Evolutionary conservation across 2,888 invertebrate species (phyloP), one percentile per base, ranked within the genome.

Genomic region (Acronicta alni): DNA sequence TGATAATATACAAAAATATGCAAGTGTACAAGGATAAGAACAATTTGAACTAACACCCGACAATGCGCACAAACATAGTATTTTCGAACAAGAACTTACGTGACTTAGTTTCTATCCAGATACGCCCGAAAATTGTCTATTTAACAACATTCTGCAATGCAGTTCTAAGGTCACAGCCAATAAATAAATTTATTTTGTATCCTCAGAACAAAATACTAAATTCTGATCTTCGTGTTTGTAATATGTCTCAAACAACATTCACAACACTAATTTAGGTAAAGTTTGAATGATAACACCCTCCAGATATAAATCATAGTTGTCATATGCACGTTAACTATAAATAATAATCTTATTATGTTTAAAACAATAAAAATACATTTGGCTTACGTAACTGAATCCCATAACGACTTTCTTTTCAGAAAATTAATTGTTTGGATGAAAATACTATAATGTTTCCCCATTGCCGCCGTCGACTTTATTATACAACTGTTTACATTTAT

Each of bases 401-500:
- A 8, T 38, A 23, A 10, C 3, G 10, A 26, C n/a, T 10, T 6
- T 5, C 10, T 30, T 15, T 16, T 16, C 26, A 26, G 6, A 10
- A 35, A 35, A 46, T 18, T 46, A 17, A 55, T 44, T 54, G 42
- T 43, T 67, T 57, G 53, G 7, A 67, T 55, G 45, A 64, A 70
- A 56, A 48, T 59, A 57, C 43, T 43, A 39, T 20, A 8, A 2
- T 3, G 20, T 42, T 10, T 39, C 23, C 15, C 54, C 43, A 52
- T 26, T 39, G 35, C 23, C 63, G 53, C 23, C 37, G 51, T 57
- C 55, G 23, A 54, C 54, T 60, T 72, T 60, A n/a, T n/a, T n/a
- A 65, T 67, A 75, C 57, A 72, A 47, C 38, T 59, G 76, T 70
- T 73, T 75, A 75, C 76, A 75, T 75, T 75, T 75, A 71, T 75